Evolutionary conservation across 2,797 vertebrate genomes (phyloP).

Genomic region (Tauraco hartlaubi): DNA sequence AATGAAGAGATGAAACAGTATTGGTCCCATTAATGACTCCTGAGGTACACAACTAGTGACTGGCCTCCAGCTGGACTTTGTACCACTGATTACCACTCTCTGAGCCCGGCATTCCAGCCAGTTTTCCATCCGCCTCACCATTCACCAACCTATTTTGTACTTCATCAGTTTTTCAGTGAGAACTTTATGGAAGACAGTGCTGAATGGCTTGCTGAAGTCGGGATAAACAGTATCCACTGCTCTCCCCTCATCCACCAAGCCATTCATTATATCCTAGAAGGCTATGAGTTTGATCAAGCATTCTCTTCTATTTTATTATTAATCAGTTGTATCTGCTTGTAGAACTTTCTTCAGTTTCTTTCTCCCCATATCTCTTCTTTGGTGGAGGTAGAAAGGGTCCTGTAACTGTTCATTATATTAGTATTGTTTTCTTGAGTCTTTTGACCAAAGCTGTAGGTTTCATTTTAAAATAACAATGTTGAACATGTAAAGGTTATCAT

Average conservation of each 20-base stretch:
- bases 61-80: not conserved
- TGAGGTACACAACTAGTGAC: too few relatives aligned
- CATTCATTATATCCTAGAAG: not conserved
- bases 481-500: not conserved
- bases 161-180: not conserved
- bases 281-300: not conserved
- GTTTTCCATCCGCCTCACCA: not conserved
- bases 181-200: not conserved
- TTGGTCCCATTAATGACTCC: fast-evolving
- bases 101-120: not conserved
- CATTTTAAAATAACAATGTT: not conserved
- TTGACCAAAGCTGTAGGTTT: not conserved
- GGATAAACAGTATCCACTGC: not conserved
- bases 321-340: not conserved
- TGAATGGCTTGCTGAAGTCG: not conserved
- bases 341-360: not conserved
- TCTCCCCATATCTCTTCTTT: not conserved
- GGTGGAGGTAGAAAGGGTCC: not conserved
- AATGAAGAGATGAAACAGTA: fast-evolving
- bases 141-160: not conserved
- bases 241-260: not conserved
- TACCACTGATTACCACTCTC: not conserved
- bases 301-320: not conserved
- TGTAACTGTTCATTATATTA: not conserved
- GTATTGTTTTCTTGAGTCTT: not conserved